Percentiles rank a stretch among this genome's conserved stretches.
Evolutionary conservation across 2,113 vertebrate genomes (phyloP).

Genomic region (Apodemus sylvaticus): DNA sequence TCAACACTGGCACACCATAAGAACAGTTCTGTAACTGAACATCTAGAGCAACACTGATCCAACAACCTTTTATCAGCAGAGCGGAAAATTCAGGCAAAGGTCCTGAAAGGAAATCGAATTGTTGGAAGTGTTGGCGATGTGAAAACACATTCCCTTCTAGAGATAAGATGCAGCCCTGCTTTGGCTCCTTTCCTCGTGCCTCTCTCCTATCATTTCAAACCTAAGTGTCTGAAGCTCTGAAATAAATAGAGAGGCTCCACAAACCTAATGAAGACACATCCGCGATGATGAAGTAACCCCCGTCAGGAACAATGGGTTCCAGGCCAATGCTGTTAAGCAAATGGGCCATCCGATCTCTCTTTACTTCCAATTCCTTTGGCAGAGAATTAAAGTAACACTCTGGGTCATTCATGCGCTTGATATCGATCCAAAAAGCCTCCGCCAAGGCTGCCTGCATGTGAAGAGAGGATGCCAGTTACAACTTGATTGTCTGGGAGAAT

Average conservation of each 20-base stretch:
- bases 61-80: background rate
- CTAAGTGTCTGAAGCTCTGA: background rate
- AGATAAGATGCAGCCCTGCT: background rate
- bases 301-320: slow-evolving; percentile 93
- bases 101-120: background rate
- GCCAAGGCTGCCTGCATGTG: slow-evolving; percentile 93
- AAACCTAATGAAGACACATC: slow-evolving; percentile 93
- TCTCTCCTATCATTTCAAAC: background rate
- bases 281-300: slow-evolving; percentile 96
- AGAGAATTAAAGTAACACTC: slow-evolving; percentile 95
- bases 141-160: background rate
- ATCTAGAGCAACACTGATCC: background rate
- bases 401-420: slow-evolving; percentile 90
- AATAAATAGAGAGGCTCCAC: slow-evolving; percentile 39
- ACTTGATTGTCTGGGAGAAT: slow-evolving; percentile 8
- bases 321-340: slow-evolving; percentile 91
- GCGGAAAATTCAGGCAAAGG: background rate
- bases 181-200: background rate
- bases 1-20: background rate
- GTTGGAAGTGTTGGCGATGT: background rate
- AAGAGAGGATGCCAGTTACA: slow-evolving; percentile 35
- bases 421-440: slow-evolving; percentile 90
- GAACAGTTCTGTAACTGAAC: slow-evolving; percentile 1
- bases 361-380: slow-evolving; percentile 91
- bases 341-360: slow-evolving; percentile 91